Percentiles rank a stretch among this genome's conserved stretches.
Conservation (phyloP, 2,888 invertebrate genomes). For the Mechanitis mazaeus region DNA sequence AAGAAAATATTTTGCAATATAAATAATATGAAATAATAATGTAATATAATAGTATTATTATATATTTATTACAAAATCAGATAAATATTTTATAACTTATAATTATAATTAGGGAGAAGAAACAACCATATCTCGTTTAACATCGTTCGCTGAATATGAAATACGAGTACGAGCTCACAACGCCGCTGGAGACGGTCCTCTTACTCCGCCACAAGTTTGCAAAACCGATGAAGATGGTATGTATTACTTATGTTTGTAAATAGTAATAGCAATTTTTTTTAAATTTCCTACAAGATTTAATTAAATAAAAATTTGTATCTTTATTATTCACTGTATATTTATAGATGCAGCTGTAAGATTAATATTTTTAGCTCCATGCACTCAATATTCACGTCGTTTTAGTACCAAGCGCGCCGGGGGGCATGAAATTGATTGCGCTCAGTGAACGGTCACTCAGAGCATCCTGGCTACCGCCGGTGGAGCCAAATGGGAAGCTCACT, state of each 20-base stretch:
- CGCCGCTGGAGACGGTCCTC: slow-evolving; percentile 88
- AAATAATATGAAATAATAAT: too few relatives aligned
- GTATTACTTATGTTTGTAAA: too few relatives aligned
- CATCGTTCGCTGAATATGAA: slow-evolving; percentile 91
- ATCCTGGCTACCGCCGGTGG: slow-evolving; percentile 88
- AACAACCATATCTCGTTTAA: slow-evolving; percentile 85
- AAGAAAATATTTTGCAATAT: too few relatives aligned
- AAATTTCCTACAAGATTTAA: too few relatives aligned
- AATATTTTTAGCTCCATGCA: background rate
- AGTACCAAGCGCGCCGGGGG: slow-evolving; percentile 91
- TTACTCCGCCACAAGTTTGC: slow-evolving; percentile 85
- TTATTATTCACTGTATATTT: too few relatives aligned
- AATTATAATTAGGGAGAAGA: slow-evolving; percentile 84
- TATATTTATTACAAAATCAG: too few relatives aligned
- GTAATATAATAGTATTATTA: too few relatives aligned
- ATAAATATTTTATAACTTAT: too few relatives aligned
- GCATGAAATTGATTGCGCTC: slow-evolving; percentile 88
- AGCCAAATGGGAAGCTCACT: slow-evolving; percentile 88
- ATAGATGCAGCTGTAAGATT: too few relatives aligned
- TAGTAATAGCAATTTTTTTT: too few relatives aligned
- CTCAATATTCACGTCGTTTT: slow-evolving; percentile 24
- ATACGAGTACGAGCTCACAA: slow-evolving; percentile 90
- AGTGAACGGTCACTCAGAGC: slow-evolving; percentile 88
- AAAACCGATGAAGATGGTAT: slow-evolving; percentile 91
- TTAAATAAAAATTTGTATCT: too few relatives aligned